Evolutionary conservation across 2,113 vertebrate species (phyloP), one percentile per base, ranked within the genome.

Genomic region (Cygnus buccinator): DNA sequence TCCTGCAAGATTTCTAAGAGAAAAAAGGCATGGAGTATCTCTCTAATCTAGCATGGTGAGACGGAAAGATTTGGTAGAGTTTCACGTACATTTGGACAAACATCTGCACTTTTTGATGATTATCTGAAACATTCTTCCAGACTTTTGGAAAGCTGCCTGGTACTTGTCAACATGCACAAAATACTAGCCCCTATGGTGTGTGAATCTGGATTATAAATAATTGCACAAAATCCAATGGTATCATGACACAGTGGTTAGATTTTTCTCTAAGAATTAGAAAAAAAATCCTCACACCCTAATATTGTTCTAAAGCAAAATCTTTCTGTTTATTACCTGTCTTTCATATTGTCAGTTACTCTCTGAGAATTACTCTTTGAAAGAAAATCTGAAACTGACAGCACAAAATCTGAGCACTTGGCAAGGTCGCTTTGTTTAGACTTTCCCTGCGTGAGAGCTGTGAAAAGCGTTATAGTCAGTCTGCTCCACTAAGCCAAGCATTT

Each of bases 401-500:
- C 55, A 78, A 74, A 84, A 48, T 59, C 39, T 54, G n/a, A 82
- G 13, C 71, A 66, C 10, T 68, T 63, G 21, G 8, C 22, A 33
- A 63, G 57, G 46, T 57, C 29, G 25, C 63, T 33, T 55, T 86
- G 7, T 71, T 90, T 90, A 75, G 43, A 21, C 9, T 66, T 91
- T 43, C 37, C n/a, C 31, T 84, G 3, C 2, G 1, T 62, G 35
- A 94, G 23, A 88, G 16, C 4, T 81, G n/a, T 55, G n/a, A 82
- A 52, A 31, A 82, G 78, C 21, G 6, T 59, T 79, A 71, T 26
- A 44, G 43, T 57, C n/a, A 81, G 55, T 4, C 16, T 79, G 26
- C 33, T 62, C 26, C 28, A 29, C 28, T 54, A 94, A 94, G 52
- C 46, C 43, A 95, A 91, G 67, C 57, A 77, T 95, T 96, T 96